These are phyloP conservation scores for Metopia argyrocephala DNA, from an alignment of 2,888 invertebrate genomes.

Conservation along the genomic window DNA sequence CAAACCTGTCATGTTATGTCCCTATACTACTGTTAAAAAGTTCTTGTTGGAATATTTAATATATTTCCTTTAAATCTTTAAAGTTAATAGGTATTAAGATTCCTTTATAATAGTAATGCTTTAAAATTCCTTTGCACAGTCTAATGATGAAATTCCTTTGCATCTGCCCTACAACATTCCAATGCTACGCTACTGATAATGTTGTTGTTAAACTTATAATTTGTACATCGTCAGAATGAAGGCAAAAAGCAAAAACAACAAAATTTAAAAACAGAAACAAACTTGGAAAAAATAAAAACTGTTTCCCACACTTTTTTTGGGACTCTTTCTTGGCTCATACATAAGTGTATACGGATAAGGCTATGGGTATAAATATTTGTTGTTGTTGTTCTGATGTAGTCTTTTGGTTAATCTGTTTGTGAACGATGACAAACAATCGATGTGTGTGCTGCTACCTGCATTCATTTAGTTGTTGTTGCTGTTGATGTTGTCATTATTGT, in stretches of 20 bases:
- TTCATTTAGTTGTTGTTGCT: slow-evolving; percentile 46
- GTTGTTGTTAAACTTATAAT: slow-evolving; percentile 46
- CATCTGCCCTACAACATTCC: too few species aligned
- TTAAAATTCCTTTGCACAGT: not conserved
- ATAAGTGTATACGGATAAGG: slow-evolving; percentile 6
- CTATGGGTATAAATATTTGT: slow-evolving; percentile 35
- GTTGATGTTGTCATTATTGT: slow-evolving; percentile 42
- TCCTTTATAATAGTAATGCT: too few species aligned
- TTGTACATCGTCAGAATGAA: slow-evolving; percentile 53
- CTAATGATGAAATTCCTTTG: slow-evolving; percentile 5
- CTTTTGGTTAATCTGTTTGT: slow-evolving; percentile 62
- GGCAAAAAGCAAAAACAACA: slow-evolving; percentile 38
- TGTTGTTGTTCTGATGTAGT: slow-evolving; percentile 49
- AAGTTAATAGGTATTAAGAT: too few species aligned
- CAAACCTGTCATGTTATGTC: too few species aligned
- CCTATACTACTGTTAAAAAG: too few species aligned
- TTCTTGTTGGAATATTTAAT: too few species aligned
- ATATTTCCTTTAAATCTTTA: too few species aligned
- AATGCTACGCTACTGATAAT: slow-evolving; percentile 42
- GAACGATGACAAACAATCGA: slow-evolving; percentile 65
- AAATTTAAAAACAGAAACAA: slow-evolving; percentile 27
- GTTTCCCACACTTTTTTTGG: slow-evolving; percentile 69
- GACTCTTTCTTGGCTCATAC: slow-evolving; percentile 52
- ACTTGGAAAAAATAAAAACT: slow-evolving; percentile 66
- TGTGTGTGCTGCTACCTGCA: slow-evolving; percentile 65